Percentiles rank a stretch among this genome's conserved stretches.
Evolutionary conservation across 2,797 vertebrate genomes (phyloP).

Genomic region (Carcharodon carcharias): DNA sequence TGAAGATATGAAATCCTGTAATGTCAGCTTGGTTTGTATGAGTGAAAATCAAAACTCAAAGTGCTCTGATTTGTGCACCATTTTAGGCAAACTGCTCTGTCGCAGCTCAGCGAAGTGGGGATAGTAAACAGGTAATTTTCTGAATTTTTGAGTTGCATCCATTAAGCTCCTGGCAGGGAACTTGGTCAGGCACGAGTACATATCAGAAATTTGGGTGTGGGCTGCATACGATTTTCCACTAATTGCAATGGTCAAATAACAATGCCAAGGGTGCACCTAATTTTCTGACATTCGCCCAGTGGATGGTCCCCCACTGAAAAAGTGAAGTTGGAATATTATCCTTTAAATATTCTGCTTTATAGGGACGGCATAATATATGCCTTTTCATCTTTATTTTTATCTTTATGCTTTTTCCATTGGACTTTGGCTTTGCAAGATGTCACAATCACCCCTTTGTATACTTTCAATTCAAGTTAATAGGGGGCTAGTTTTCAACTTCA

Average conservation of each 20-base stretch:
- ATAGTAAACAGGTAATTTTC: neutral
- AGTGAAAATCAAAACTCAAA: neutral
- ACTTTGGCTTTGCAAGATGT: neutral
- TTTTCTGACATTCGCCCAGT: neutral
- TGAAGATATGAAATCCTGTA: constrained; percentile 19
- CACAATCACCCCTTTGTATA: neutral
- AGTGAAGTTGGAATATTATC: neutral
- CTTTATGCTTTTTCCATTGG: neutral
- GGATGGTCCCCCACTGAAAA: neutral
- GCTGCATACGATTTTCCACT: neutral
- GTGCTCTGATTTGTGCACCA: neutral
- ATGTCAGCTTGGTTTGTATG: neutral
- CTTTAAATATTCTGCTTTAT: neutral
- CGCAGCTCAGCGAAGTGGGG: neutral
- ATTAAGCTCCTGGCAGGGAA: neutral
- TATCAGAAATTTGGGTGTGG: neutral
- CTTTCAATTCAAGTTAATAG: constrained; percentile 40
- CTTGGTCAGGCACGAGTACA: neutral
- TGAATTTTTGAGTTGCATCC: neutral
- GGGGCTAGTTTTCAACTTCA: neutral
- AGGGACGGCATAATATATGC: neutral
- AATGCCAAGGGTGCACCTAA: neutral
- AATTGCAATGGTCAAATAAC: neutral
- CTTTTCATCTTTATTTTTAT: neutral
- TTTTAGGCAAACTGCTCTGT: neutral